Conservation (phyloP, 2,888 invertebrate genomes). For the Agrenia bidenticulata region DNA sequence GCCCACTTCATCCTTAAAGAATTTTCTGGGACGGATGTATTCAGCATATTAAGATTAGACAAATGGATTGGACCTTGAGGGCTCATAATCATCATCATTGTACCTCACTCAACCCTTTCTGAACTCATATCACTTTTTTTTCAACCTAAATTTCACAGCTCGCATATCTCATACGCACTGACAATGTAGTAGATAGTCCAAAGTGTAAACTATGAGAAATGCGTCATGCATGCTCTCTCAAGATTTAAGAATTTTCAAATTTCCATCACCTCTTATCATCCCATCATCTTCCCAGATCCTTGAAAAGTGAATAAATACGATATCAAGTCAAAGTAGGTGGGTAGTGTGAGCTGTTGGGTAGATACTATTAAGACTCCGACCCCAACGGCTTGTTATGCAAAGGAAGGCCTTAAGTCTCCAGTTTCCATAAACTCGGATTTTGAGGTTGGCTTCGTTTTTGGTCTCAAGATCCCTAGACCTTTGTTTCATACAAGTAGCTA, state of each 20-base stretch:
- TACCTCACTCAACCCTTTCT: not conserved
- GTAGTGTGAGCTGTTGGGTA: too few relatives aligned
- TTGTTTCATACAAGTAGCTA: slow-evolving; percentile 13
- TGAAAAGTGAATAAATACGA: too few relatives aligned
- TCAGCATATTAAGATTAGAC: slow-evolving; percentile 9
- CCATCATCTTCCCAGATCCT: too few relatives aligned
- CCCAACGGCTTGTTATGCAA: too few relatives aligned
- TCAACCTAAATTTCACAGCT: too few relatives aligned
- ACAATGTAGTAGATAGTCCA: too few relatives aligned
- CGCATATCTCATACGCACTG: too few relatives aligned
- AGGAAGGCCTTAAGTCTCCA: slow-evolving; percentile 2
- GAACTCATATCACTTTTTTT: too few relatives aligned
- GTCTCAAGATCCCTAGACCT: slow-evolving; percentile 6
- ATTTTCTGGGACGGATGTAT: slow-evolving; percentile 4
- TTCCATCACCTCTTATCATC: too few relatives aligned
- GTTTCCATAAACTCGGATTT: not conserved
- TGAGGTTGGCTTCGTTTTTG: not conserved
- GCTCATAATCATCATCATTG: slow-evolving; percentile 5
- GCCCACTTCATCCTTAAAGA: slow-evolving; percentile 17
- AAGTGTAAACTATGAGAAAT: slow-evolving; percentile 13
- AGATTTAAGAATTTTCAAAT: not conserved
- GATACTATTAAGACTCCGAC: too few relatives aligned
- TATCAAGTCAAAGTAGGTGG: too few relatives aligned
- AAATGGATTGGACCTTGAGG: slow-evolving; percentile 13
- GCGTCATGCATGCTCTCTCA: slow-evolving; percentile 19